Evolutionary conservation across 2,113 vertebrate species (phyloP).

Genomic region (Alaudala cheleensis): DNA sequence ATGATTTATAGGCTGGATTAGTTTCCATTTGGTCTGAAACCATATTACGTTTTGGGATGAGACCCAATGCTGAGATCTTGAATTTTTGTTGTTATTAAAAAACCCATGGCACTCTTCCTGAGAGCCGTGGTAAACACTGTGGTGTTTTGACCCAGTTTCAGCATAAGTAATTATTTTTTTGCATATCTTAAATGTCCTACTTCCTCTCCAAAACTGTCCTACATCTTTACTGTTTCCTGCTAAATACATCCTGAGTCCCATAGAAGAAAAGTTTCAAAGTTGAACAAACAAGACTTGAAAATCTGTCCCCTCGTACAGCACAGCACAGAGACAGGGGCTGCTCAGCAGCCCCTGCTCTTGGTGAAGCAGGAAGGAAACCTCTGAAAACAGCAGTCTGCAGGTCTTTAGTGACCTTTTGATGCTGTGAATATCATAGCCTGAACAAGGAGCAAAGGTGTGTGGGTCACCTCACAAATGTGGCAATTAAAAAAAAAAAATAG

Average conservation of each 20-base stretch:
- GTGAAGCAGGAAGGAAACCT: background rate
- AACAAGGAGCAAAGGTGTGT: background rate
- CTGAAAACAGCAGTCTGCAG: background rate
- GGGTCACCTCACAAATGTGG: background rate
- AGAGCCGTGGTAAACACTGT: background rate
- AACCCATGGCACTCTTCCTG: constrained; percentile 23
- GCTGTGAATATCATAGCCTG: background rate
- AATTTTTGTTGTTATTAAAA: constrained; percentile 47
- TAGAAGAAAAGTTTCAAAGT: background rate
- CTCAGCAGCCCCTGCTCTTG: background rate
- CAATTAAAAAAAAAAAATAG: background rate
- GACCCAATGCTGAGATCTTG: constrained; percentile 32
- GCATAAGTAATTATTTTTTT: background rate
- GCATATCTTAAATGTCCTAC: background rate
- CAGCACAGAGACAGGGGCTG: background rate
- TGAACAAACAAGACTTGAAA: background rate
- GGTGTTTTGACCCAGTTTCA: constrained; percentile 39
- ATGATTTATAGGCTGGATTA: background rate
- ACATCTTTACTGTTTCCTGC: constrained; percentile 19
- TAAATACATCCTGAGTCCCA: background rate
- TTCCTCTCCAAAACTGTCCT: constrained; percentile 19
- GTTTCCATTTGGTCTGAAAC: constrained; percentile 24
- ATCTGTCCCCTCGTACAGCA: background rate
- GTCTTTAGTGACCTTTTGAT: background rate
- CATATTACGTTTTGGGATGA: constrained; percentile 6